Percentiles rank a stretch among this genome's conserved stretches.
These are phyloP conservation scores for Petrocephalus schoutedeni DNA, from an alignment of 2,797 vertebrate species.

Conservation along the genomic window DNA sequence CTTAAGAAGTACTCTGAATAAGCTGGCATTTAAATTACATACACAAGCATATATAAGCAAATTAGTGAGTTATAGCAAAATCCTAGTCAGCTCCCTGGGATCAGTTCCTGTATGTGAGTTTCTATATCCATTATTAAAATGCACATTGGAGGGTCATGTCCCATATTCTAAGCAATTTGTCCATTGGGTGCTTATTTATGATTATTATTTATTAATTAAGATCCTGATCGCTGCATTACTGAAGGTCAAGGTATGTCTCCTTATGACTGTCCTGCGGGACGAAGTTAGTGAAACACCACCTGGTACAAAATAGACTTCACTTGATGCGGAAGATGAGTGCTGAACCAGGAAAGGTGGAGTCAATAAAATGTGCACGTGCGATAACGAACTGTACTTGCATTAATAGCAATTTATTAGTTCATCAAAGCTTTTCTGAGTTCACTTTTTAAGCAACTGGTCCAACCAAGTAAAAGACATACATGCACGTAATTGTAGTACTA, in stretches of 20 bases:
- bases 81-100: neutral
- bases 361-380: neutral
- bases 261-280: neutral
- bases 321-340: neutral
- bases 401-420: neutral
- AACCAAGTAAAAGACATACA: neutral
- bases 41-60: neutral
- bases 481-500: neutral
- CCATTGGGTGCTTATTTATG: neutral
- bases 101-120: neutral
- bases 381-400: neutral
- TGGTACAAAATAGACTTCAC: neutral
- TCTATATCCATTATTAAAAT: neutral
- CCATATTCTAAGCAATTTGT: conserved; percentile 6
- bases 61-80: neutral
- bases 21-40: neutral
- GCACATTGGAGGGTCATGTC: neutral
- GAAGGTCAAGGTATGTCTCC: neutral
- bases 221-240: neutral
- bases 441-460: neutral
- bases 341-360: neutral
- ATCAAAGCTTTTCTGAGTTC: neutral
- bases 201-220: too few species aligned
- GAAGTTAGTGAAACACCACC: neutral
- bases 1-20: neutral